phyloP scores from a whole-genome alignment of 2,113 vertebrate species.

The Ageneiosus marmoratus region DNA sequence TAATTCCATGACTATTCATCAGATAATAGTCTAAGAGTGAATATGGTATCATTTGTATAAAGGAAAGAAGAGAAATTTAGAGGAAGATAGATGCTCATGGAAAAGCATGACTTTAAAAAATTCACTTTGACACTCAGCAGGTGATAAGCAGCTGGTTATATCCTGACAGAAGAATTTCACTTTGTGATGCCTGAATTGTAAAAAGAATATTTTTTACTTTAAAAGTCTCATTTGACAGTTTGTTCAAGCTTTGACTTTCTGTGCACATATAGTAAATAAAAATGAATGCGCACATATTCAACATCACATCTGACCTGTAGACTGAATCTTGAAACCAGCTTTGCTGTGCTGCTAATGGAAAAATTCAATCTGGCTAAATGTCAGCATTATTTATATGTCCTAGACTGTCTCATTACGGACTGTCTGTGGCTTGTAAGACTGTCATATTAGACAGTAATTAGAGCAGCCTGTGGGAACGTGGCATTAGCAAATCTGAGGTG shows the following conservation, averaged over 20 bases:
- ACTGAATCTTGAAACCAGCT: background rate
- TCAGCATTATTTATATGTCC: constrained; percentile 15
- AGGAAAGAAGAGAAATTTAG: background rate
- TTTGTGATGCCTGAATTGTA: no score
- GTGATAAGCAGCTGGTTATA: background rate
- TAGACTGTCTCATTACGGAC: constrained; percentile 11
- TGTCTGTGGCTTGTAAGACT: constrained; percentile 28
- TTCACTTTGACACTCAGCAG: background rate
- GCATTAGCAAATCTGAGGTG: background rate
- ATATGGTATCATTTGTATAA: background rate
- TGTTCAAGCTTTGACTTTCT: no score
- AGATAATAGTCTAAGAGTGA: background rate
- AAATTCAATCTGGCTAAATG: constrained; percentile 16
- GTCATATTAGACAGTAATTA: constrained; percentile 31
- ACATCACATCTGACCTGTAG: background rate
- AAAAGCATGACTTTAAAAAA: background rate
- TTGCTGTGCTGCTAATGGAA: background rate
- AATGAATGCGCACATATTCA: background rate
- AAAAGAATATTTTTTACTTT: no score
- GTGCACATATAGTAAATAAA: background rate
- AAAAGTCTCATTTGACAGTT: background rate
- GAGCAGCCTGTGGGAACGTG: background rate
- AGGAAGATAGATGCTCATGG: background rate
- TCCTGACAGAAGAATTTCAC: background rate
- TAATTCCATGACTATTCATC: constrained; percentile 1